Conservation (phyloP, 2,888 invertebrate genomes). For the Fabriciana adippe region DNA sequence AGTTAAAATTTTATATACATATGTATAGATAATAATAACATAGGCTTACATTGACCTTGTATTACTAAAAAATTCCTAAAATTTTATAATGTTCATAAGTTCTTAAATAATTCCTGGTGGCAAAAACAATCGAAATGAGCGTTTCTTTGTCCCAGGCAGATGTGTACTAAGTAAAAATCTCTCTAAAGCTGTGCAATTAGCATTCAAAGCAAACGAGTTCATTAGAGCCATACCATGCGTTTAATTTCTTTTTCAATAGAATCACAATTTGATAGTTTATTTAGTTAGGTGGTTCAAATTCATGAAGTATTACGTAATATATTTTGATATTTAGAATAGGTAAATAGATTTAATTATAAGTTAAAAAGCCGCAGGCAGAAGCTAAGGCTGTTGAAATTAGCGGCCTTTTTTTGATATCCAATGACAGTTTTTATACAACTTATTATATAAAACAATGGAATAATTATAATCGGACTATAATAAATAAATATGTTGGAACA, state of each 20-base stretch:
- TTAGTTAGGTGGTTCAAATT: neutral
- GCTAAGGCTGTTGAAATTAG: too few relatives aligned
- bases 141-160: constrained; percentile 16
- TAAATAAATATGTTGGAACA: too few relatives aligned
- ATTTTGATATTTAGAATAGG: neutral
- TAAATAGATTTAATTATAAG: neutral
- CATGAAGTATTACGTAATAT: neutral
- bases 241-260: constrained; percentile 22
- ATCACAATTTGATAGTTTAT: constrained; percentile 11
- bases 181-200: constrained; percentile 25
- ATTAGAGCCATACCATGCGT: constrained; percentile 21
- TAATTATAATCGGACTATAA: too few relatives aligned
- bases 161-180: constrained; percentile 22
- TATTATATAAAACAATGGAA: too few relatives aligned
- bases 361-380: too few relatives aligned
- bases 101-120: neutral
- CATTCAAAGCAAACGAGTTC: constrained; percentile 30
- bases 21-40: too few relatives aligned
- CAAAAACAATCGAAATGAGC: constrained; percentile 16
- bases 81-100: neutral
- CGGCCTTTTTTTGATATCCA: too few relatives aligned
- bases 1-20: too few relatives aligned
- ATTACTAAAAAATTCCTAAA: too few relatives aligned
- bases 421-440: too few relatives aligned
- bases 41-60: too few relatives aligned